A percentile compares a stretch with the other conserved stretches of the same genome.
Evolutionary conservation across 2,113 vertebrate species (phyloP).

Genomic region (Macaca mulatta): DNA sequence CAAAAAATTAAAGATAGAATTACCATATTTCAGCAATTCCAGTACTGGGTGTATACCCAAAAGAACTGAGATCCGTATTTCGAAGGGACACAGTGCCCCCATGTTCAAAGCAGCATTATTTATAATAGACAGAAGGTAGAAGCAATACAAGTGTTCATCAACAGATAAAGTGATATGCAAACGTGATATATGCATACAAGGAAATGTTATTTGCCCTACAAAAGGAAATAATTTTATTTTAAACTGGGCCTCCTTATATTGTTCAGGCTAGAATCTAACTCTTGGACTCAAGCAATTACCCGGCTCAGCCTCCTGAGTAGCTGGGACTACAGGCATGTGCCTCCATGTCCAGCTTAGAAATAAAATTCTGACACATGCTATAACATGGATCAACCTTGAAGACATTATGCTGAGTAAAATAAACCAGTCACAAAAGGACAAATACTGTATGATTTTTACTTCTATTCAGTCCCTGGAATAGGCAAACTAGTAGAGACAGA

Average conservation of each 20-base stretch:
- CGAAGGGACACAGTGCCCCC: neutral
- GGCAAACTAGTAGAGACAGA: neutral
- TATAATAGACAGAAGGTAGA: neutral
- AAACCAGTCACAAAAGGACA: neutral
- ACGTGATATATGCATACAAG: neutral
- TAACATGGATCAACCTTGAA: neutral
- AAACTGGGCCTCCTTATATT: neutral
- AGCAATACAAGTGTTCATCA: neutral
- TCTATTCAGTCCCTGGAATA: neutral
- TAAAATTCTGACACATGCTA: neutral
- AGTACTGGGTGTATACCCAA: neutral
- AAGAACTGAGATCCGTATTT: neutral
- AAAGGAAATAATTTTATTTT: neutral
- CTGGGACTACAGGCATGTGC: neutral
- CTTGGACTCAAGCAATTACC: neutral
- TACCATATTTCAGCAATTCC: neutral
- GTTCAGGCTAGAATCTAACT: neutral
- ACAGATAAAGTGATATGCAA: neutral
- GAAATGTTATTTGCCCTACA: neutral
- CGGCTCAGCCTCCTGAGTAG: neutral
- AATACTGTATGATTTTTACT: neutral
- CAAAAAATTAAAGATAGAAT: neutral
- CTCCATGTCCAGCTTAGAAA: no score
- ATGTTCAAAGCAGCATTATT: neutral
- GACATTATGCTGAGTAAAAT: neutral